These are phyloP conservation scores for Nasonovia ribisnigri DNA, from an alignment of 2,888 invertebrate genomes.

Conservation along the genomic window DNA sequence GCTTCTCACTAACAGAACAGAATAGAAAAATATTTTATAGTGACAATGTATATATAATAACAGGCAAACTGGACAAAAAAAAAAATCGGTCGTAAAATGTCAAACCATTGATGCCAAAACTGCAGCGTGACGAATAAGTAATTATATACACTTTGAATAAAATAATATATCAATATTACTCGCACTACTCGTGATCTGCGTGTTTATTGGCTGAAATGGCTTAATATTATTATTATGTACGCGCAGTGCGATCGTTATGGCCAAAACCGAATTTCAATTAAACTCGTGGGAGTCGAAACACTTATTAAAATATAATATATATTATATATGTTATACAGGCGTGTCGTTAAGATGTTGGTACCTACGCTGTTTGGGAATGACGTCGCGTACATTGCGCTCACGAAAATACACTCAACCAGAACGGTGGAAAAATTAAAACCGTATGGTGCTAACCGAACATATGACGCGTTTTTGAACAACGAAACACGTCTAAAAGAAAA, in stretches of 20 bases:
- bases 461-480: background rate
- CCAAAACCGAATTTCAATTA: background rate
- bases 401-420: background rate
- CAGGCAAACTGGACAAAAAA: background rate
- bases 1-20: background rate
- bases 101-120: background rate
- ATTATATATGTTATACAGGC: background rate
- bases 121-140: background rate
- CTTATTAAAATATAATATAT: background rate
- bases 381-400: background rate
- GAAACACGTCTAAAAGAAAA: background rate
- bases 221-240: background rate
- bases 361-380: background rate
- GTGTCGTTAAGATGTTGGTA: background rate
- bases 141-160: background rate
- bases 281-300: background rate
- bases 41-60: background rate
- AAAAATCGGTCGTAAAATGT: background rate
- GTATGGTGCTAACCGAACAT: background rate
- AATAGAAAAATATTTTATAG: background rate
- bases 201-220: background rate
- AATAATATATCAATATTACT: background rate
- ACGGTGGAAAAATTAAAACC: background rate
- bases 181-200: background rate
- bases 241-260: background rate